Conservation (phyloP, 2,888 invertebrate species). For the Ormyrus nitidulus region DNA sequence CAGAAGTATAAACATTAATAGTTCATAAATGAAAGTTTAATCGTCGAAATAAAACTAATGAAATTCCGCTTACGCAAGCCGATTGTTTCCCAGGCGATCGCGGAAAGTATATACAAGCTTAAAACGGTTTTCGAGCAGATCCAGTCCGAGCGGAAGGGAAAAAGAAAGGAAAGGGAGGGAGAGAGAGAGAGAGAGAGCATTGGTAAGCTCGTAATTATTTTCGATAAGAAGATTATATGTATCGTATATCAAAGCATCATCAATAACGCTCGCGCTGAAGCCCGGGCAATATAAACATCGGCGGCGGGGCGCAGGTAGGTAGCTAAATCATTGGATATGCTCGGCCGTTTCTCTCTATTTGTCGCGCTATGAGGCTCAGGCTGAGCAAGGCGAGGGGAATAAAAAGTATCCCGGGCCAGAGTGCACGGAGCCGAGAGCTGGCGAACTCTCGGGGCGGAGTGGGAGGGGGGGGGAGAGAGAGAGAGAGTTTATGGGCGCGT, state of each 20-base stretch:
- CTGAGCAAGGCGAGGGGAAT: neutral
- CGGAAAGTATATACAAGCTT: neutral
- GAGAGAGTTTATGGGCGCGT: conserved; percentile 43
- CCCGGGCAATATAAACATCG: conserved; percentile 25
- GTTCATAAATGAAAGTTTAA: too few species aligned
- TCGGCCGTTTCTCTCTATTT: conserved; percentile 47
- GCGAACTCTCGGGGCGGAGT: neutral
- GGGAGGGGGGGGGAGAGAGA: neutral
- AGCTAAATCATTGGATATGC: conserved; percentile 33
- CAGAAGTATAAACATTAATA: too few species aligned
- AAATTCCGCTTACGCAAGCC: too few species aligned
- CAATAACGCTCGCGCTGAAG: conserved; percentile 17
- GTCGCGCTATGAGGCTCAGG: conserved; percentile 19
- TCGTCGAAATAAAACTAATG: too few species aligned
- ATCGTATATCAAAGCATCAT: conserved; percentile 13
- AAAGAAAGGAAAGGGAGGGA: too few species aligned
- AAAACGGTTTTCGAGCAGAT: too few species aligned
- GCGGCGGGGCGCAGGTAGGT: conserved; percentile 26
- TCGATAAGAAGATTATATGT: conserved; percentile 21
- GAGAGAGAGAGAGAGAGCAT: too few species aligned
- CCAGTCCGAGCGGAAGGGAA: too few species aligned
- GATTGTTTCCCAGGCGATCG: neutral
- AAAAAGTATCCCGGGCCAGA: conserved; percentile 7
- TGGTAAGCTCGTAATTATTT: neutral
- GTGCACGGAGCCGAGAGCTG: neutral